Evolutionary conservation across 2,888 invertebrate species (phyloP).

Genomic region (Pollenia amentaria): DNA sequence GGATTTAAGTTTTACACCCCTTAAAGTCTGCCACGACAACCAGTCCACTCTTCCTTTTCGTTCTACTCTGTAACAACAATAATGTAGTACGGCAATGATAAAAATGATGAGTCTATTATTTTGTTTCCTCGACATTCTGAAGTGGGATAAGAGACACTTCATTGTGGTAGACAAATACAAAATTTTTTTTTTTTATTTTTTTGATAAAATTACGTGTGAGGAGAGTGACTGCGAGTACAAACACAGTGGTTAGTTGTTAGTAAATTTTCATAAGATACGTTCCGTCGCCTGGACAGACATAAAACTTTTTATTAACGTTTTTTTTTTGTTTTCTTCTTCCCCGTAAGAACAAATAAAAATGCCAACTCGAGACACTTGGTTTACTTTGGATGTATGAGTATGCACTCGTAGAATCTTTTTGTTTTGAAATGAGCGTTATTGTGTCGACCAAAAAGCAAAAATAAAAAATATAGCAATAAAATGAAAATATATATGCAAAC

Average conservation of each 20-base stretch:
- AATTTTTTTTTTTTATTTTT: too few species aligned
- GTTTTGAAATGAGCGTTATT: conserved; percentile 32
- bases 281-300: background rate
- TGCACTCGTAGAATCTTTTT: conserved; percentile 37
- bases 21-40: conserved; percentile 30
- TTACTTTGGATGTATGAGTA: conserved; percentile 15
- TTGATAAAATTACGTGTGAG: conserved; percentile 19
- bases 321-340: conserved; percentile 22
- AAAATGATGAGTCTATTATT: conserved; percentile 9
- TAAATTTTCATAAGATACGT: background rate
- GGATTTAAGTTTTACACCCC: conserved; percentile 64
- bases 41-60: background rate
- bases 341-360: conserved; percentile 43
- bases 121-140: conserved; percentile 6
- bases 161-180: conserved; percentile 38
- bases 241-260: background rate
- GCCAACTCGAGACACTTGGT: conserved; percentile 30
- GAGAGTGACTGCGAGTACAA: background rate
- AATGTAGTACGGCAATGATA: conserved; percentile 39
- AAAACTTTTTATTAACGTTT: conserved; percentile 23
- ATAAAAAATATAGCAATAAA: background rate
- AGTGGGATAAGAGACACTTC: conserved; percentile 54
- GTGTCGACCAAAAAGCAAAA: background rate
- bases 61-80: background rate
- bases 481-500: conserved; percentile 13